Percentiles rank a stretch among this genome's conserved stretches.
These are phyloP conservation scores for Blastobasis adustella DNA, from an alignment of 2,888 invertebrate species.

Conservation along the genomic window DNA sequence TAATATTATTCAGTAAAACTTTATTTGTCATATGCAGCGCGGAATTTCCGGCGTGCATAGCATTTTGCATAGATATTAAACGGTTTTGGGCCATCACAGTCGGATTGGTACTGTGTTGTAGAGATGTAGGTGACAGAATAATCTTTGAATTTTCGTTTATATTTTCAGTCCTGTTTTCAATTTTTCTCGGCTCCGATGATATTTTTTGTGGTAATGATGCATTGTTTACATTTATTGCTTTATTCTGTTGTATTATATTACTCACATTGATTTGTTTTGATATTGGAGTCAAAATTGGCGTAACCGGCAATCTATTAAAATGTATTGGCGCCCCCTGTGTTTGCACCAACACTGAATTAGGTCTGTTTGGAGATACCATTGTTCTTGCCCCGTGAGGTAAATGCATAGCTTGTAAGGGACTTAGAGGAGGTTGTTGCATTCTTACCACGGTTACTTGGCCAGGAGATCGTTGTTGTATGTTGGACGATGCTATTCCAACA, in stretches of 20 bases:
- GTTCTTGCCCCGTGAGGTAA: slow-evolving; percentile 51
- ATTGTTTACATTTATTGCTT: slow-evolving; percentile 34
- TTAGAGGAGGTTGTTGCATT: slow-evolving; percentile 64
- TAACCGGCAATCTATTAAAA: slow-evolving; percentile 73
- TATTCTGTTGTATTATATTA: slow-evolving; percentile 57
- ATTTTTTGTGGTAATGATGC: slow-evolving; percentile 53
- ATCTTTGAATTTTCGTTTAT: slow-evolving; percentile 52
- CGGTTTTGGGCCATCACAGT: slow-evolving; percentile 65
- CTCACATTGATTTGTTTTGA: slow-evolving; percentile 72
- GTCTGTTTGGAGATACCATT: slow-evolving; percentile 62
- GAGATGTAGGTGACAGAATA: slow-evolving; percentile 52
- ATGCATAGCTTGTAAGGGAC: slow-evolving; percentile 62
- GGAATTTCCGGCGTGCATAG: slow-evolving; percentile 49
- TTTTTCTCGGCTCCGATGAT: slow-evolving; percentile 42
- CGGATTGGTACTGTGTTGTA: slow-evolving; percentile 49
- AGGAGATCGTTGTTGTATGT: slow-evolving; percentile 55
- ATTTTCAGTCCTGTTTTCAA: slow-evolving; percentile 41
- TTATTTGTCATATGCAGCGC: slow-evolving; percentile 51
- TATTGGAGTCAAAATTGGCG: slow-evolving; percentile 72
- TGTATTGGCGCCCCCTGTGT: slow-evolving; percentile 60
- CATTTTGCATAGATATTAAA: slow-evolving; percentile 60
- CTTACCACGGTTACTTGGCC: slow-evolving; percentile 69
- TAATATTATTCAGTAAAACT: slow-evolving; percentile 49
- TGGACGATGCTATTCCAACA: slow-evolving; percentile 51
- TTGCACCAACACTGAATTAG: slow-evolving; percentile 63